Base-by-base conservation (phyloP, 2,113 vertebrate species). In the Cochlearius cochlearius region DNA sequence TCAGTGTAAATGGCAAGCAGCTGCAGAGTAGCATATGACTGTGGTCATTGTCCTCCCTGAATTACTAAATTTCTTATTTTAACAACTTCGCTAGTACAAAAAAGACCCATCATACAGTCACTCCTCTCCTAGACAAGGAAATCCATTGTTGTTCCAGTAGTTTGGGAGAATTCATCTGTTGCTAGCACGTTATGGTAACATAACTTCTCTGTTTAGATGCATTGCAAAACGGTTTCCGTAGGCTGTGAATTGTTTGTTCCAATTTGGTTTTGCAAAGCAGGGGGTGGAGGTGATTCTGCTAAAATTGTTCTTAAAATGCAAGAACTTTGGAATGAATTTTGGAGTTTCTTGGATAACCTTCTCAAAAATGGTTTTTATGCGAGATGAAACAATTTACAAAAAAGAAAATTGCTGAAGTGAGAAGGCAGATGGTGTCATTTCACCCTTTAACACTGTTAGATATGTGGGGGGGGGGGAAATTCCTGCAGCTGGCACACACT, bases 1-100 rank as follows among this genome's bases (percentile, higher is more conserved):
- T 88, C 91, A 55, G 85, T 56, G 91, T 59, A 50, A 81, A 94
- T 66, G 95, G 85, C 91, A 94, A 91, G 91, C 96, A 97, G 96
- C 96, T 98, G 96, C 93, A 64, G 81, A 74, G 74, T 22, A 29
- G 30, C 66, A 53, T 72, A 56, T 96, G 96, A 96, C 98, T 98
- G 7, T 76, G 92, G 86, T 68, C 95, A 93, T 96, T 98, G 97
- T 98, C 96, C 90, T 95, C 62, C 55, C 69, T 83, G 9, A 59
- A 90, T 66, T 91, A 25, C 68, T 76, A 62, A 29, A 95, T 95
- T 94, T 95, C 91, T 96, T 92, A 80, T 59, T 95, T 96, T 73
- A 95, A 94, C 83, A 79, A 91, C 90, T 97, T 91, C 0, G 7
- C 84, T 73, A 34, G 84, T 41, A 62, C 71, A 80, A 58, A 82